phyloP scores from a whole-genome alignment of 2,888 invertebrate genomes.

The Celastrina argiolus region DNA sequence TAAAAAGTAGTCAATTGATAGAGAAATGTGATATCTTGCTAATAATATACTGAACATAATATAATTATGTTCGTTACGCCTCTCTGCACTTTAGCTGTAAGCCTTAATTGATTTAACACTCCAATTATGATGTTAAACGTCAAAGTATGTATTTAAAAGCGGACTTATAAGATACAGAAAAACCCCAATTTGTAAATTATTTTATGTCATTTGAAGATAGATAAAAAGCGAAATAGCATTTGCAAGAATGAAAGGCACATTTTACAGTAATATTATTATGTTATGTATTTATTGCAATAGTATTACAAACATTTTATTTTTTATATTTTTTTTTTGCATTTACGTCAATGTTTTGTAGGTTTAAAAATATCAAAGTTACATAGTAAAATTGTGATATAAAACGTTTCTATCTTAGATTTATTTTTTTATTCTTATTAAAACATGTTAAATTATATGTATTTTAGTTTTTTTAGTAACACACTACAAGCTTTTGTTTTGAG shows the following conservation, averaged over 20 bases:
- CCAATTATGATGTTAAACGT: neutral
- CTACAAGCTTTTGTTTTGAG: too few relatives aligned
- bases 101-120: neutral
- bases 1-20: conserved; percentile 26
- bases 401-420: conserved; percentile 17
- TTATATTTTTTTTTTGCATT: conserved; percentile 17
- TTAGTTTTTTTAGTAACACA: neutral
- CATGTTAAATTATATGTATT: conserved; percentile 5
- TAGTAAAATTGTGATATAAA: conserved; percentile 14
- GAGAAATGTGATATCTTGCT: conserved; percentile 27
- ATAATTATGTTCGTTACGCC: neutral
- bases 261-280: neutral
- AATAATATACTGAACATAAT: neutral
- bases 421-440: conserved; percentile 20
- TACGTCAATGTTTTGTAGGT: conserved; percentile 18
- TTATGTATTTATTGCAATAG: conserved; percentile 18
- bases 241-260: neutral
- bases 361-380: conserved; percentile 10
- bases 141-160: neutral
- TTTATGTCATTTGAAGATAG: neutral
- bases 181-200: neutral
- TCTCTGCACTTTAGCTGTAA: conserved; percentile 4
- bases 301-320: conserved; percentile 20
- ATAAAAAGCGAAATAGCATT: neutral
- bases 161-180: neutral